A percentile compares a stretch with the other conserved stretches of the same genome.
These are phyloP conservation scores for Trichomalopsis sarcophagae DNA, from an alignment of 1,140 invertebrate species.

Conservation along the genomic window DNA sequence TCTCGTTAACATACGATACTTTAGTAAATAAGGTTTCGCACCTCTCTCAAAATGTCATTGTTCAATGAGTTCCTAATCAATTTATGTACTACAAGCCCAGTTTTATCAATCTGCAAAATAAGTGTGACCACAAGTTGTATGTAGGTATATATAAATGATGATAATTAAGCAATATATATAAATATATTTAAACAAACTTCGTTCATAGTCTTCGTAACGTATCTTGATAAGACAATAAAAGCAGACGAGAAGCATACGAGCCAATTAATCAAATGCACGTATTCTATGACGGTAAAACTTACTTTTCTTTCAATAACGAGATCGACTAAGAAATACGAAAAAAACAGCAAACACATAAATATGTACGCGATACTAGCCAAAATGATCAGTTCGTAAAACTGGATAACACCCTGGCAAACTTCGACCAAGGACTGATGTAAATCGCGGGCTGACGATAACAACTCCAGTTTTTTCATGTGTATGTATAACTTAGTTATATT, in stretches of 20 bases:
- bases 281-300: not conserved
- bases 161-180: not conserved
- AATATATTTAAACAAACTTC: not conserved
- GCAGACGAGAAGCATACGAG: not conserved
- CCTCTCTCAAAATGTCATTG: not conserved
- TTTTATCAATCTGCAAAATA: conserved; percentile 13
- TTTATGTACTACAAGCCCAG: conserved; percentile 4
- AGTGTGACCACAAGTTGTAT: not conserved
- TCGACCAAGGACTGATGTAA: not conserved
- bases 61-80: not conserved
- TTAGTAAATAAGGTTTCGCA: not conserved
- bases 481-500: not conserved
- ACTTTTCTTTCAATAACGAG: conserved; percentile 2
- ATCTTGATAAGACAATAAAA: not conserved
- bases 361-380: conserved; percentile 1
- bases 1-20: too few species aligned
- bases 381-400: conserved; percentile 4
- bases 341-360: not conserved
- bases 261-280: not conserved
- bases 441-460: not conserved
- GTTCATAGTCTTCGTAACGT: not conserved
- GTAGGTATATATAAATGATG: too few species aligned
- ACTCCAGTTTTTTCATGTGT: not conserved
- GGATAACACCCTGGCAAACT: not conserved
- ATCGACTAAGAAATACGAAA: not conserved